A percentile compares a stretch with the other conserved stretches of the same genome.
Conservation (phyloP, 2,797 vertebrate species). For the Chaunax sp. region DNA sequence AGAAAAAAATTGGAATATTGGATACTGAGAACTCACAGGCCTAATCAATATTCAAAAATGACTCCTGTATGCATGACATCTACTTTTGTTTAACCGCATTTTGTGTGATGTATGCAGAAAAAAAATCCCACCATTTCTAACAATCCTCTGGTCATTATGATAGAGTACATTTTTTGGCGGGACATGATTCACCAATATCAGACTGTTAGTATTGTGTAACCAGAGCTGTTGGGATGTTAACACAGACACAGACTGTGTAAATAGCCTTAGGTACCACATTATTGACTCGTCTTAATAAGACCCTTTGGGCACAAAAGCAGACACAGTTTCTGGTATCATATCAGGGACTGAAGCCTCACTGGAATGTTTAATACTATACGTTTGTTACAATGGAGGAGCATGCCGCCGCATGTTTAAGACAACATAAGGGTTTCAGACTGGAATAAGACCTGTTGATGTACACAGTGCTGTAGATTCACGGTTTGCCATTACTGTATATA, state of each 20-base stretch:
- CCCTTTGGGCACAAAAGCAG: slow-evolving; percentile 8
- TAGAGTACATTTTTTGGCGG: background rate
- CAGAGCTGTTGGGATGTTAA: background rate
- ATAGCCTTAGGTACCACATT: background rate
- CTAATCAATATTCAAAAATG: no score
- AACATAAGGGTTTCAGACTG: slow-evolving; percentile 17
- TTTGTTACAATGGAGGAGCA: background rate
- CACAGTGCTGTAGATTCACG: slow-evolving; percentile 15
- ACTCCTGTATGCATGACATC: no score
- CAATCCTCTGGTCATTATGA: background rate
- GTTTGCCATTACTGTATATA: slow-evolving; percentile 33
- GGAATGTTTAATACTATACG: background rate
- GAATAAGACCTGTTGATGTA: slow-evolving; percentile 10
- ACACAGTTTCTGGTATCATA: slow-evolving; percentile 24
- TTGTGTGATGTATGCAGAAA: background rate
- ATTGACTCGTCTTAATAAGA: slow-evolving; percentile 22
- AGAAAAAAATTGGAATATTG: no score
- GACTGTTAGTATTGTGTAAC: background rate
- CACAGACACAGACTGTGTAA: background rate
- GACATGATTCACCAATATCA: slow-evolving; percentile 6
- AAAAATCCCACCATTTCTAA: background rate
- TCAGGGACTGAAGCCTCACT: slow-evolving; percentile 7
- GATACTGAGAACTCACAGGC: no score
- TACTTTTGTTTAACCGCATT: no score
- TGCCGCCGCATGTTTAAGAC: slow-evolving; percentile 8